These are phyloP conservation scores for Blastobasis lacticolella DNA, from an alignment of 2,888 invertebrate species.

Conservation along the genomic window DNA sequence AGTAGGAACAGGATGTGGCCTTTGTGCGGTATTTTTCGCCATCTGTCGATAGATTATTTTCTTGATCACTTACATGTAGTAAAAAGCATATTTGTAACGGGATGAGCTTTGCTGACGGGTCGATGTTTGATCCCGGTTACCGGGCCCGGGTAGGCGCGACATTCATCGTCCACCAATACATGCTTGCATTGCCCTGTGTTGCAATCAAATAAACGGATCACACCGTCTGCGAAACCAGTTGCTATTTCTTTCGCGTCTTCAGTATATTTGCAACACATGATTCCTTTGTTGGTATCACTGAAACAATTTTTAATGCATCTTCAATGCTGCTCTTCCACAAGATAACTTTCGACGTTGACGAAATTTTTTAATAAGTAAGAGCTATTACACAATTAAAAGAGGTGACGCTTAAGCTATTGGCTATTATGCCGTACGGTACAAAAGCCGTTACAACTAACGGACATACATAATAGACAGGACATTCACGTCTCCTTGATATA, in stretches of 20 bases:
- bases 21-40: too few relatives aligned
- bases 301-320: not conserved
- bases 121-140: conserved; percentile 77
- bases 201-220: conserved; percentile 69
- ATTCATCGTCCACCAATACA: conserved; percentile 71
- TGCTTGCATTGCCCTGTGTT: conserved; percentile 59
- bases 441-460: not conserved
- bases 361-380: too few relatives aligned
- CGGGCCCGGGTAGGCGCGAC: conserved; percentile 66
- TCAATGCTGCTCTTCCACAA: too few relatives aligned
- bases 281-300: conserved; percentile 69
- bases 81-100: conserved; percentile 72
- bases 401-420: not conserved
- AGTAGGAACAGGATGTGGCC: too few relatives aligned
- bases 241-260: conserved; percentile 75
- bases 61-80: conserved; percentile 69
- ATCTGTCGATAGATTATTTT: too few relatives aligned
- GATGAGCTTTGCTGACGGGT: conserved; percentile 73
- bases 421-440: not conserved
- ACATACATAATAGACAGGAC: conserved; percentile 57
- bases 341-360: too few relatives aligned
- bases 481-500: conserved; percentile 56
- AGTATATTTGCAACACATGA: conserved; percentile 76
- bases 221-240: conserved; percentile 76
- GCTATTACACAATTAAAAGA: too few relatives aligned